Conservation (phyloP, 2,113 vertebrate genomes). For the Anarhynchus alexandrinus region DNA sequence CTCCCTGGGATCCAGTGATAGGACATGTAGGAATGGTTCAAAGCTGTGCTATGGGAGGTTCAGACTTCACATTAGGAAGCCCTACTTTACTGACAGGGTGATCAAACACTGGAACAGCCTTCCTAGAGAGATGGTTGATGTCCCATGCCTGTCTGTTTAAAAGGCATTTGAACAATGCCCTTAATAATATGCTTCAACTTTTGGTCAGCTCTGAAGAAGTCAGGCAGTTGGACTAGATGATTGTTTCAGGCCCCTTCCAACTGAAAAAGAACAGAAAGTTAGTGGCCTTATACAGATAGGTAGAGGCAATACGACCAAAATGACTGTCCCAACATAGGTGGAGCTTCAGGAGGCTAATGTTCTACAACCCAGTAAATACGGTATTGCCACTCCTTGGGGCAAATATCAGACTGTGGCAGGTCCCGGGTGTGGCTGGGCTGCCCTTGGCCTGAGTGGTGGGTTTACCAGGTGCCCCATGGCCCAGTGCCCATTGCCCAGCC, state of each 20-base stretch:
- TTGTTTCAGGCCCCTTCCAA: neutral
- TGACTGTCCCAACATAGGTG: neutral
- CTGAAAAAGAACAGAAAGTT: neutral
- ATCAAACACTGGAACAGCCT: neutral
- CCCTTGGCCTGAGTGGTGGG: rapidly evolving
- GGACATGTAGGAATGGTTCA: neutral
- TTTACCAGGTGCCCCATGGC: neutral
- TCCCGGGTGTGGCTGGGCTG: neutral
- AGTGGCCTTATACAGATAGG: neutral
- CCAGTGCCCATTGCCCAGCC: too few species aligned
- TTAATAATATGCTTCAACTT: neutral
- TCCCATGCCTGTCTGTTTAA: neutral
- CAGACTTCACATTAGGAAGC: neutral
- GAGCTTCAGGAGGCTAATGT: neutral
- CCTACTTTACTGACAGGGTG: neutral
- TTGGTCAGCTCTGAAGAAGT: neutral
- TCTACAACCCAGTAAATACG: neutral
- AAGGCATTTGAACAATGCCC: neutral
- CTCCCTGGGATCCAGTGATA: neutral
- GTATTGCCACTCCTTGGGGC: neutral
- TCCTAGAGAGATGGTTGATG: neutral
- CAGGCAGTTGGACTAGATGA: neutral
- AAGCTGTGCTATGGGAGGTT: neutral
- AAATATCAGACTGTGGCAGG: neutral
- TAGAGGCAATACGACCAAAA: neutral